Evolutionary conservation across 1,140 invertebrate genomes (phyloP), one percentile per base, ranked within the genome.

Genomic region (Dendrolimus kikuchii): DNA sequence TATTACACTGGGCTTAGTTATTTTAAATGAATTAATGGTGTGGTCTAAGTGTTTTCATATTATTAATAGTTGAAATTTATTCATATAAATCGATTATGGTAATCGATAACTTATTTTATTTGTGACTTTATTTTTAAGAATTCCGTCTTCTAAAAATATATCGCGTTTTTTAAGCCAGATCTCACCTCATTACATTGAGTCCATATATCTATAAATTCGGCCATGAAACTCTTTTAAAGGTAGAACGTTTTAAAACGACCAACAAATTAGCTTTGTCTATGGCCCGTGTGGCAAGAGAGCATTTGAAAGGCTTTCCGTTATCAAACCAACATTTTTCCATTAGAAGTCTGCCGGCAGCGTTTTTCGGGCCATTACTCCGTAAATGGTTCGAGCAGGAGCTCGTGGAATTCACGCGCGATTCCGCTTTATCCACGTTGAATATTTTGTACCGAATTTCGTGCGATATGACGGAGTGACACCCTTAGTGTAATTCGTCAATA

Each of bases 401-500:
- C 57, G 54, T 48, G 51, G 57, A 64, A 63, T 72, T 63, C 56
- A 60, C 59, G 57, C 58, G 44, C 53, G 52, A 62, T 64, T 63
- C 60, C 46, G 45, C 55, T 63, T 53, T 62, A 67, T 60, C 49
- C 62, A 51, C 52, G 56, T 43, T 61, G 53, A 61, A 68, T 63
- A 68, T 64, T 64, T 60, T 53, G 62, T 60, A 39, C 47, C 40
- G 44, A 59, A 60, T 59, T 57, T 62, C 48, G 41, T 59, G 49
- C 55, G 53, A 59, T 57, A 60, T 63, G 57, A 23, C 61, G 50
- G 56, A 59, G 59, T 57, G 55, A 59, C 61, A 64, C 44, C 57
- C 57, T 68, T 61, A 55, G 53, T 53, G 66, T 76, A 71, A 75
- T 71, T 66, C 69, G 57, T 59, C 52, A 62, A 65, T 64, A 64